Conservation (phyloP, 2,113 vertebrate genomes). For the Trogon melanurus region DNA sequence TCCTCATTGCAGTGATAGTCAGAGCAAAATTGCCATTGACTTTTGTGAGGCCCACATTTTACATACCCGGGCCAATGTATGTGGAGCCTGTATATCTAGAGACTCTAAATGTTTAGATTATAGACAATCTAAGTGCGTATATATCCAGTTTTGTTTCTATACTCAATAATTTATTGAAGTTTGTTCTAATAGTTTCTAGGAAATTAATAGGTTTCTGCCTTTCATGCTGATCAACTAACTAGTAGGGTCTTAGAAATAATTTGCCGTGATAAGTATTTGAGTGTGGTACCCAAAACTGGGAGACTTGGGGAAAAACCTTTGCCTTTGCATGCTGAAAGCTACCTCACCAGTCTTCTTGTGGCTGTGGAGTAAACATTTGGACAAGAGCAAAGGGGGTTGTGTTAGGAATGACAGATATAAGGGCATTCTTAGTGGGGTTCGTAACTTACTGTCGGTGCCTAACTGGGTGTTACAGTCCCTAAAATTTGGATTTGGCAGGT, state of each 20-base stretch:
- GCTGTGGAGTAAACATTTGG: not conserved
- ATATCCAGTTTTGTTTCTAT: not conserved
- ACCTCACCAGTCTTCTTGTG: not conserved
- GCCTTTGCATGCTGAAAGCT: not conserved
- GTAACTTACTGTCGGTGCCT: not conserved
- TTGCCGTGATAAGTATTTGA: not conserved
- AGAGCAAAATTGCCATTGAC: not conserved
- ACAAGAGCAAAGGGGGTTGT: not conserved
- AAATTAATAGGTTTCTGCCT: not conserved
- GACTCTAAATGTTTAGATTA: not conserved
- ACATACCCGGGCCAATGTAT: rapidly evolving
- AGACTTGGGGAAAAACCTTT: not conserved
- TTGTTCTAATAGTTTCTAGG: not conserved
- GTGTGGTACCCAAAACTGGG: not conserved
- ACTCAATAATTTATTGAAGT: not conserved
- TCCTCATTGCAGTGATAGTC: not conserved
- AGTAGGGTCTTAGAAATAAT: not conserved
- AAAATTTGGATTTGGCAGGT: not conserved
- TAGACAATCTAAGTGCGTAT: not conserved
- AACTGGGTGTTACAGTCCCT: not conserved
- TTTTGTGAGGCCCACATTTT: not conserved
- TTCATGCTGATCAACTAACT: not conserved
- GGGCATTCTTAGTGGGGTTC: not conserved
- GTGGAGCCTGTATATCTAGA: not conserved
- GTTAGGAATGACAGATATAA: not conserved